These are phyloP conservation scores for Phataginus tetradactyla DNA, from an alignment of 2,797 vertebrate genomes.

Conservation along the genomic window DNA sequence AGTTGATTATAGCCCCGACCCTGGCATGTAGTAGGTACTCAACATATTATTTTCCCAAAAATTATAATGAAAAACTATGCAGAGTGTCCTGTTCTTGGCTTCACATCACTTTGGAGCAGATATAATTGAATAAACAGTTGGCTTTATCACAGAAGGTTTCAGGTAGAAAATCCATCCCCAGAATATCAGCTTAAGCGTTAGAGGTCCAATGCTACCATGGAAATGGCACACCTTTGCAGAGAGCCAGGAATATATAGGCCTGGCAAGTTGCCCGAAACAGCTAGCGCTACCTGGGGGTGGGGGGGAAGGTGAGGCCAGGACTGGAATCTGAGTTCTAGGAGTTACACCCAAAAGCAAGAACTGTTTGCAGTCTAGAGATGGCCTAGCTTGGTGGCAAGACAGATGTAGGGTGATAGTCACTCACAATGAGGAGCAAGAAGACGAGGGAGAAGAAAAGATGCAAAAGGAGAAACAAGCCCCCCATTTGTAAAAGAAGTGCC, in stretches of 20 bases:
- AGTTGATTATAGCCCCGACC: neutral
- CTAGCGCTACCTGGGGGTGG: no score
- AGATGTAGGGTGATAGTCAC: no score
- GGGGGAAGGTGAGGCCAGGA: neutral
- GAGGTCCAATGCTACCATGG: neutral
- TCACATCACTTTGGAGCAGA: neutral
- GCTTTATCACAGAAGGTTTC: neutral
- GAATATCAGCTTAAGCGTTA: no score
- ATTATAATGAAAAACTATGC: neutral
- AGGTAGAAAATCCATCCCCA: neutral
- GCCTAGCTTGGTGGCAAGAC: neutral
- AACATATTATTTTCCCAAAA: neutral
- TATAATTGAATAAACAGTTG: neutral
- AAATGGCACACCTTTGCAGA: neutral
- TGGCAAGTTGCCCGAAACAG: neutral
- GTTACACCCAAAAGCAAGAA: neutral
- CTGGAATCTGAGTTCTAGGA: neutral
- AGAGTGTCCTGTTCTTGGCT: neutral
- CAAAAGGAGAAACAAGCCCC: neutral
- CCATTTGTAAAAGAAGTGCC: neutral
- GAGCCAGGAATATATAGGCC: no score
- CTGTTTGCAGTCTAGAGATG: neutral
- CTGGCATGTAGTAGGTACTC: neutral
- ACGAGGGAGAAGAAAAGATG: neutral
- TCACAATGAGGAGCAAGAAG: neutral